Conservation (phyloP, 2,888 invertebrate genomes). For the Matsumyia berberina region DNA sequence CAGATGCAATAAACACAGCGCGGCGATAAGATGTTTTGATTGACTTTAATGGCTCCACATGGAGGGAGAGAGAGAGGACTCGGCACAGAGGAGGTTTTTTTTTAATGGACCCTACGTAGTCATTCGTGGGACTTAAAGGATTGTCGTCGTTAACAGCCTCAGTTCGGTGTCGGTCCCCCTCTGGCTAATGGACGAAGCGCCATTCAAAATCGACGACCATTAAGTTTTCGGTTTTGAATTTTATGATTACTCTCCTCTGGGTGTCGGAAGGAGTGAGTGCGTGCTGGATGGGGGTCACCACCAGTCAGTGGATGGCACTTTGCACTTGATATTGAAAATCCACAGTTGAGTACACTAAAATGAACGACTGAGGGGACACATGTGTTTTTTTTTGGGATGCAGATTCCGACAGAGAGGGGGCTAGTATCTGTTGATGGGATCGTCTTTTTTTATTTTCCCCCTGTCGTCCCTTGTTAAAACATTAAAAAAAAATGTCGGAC, state of each 20-base stretch:
- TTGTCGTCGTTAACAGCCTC: constrained; percentile 45
- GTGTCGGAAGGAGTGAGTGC: constrained; percentile 25
- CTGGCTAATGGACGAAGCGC: constrained; percentile 68
- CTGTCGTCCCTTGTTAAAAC: constrained; percentile 24
- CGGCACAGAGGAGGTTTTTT: not conserved
- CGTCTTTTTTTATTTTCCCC: constrained; percentile 35
- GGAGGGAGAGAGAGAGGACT: not conserved
- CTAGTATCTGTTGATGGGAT: constrained; percentile 55
- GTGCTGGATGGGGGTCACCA: constrained; percentile 28
- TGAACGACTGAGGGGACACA: constrained; percentile 37
- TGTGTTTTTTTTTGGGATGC: constrained; percentile 28
- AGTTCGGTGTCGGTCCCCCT: not conserved
- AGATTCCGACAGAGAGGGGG: constrained; percentile 14
- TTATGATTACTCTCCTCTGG: constrained; percentile 58
- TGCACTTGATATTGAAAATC: constrained; percentile 60
- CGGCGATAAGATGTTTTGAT: constrained; percentile 64
- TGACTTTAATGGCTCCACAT: constrained; percentile 63
- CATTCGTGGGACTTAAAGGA: constrained; percentile 61
- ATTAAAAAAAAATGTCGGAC: constrained; percentile 18
- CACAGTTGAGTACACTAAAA: constrained; percentile 68
- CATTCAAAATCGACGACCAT: constrained; percentile 70
- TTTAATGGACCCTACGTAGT: not conserved
- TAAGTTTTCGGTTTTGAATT: constrained; percentile 70
- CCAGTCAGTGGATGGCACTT: constrained; percentile 64
- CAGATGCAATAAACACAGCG: constrained; percentile 34